These are phyloP conservation scores for Bathybates hornii DNA, from an alignment of 2,113 vertebrate species.

Conservation along the genomic window DNA sequence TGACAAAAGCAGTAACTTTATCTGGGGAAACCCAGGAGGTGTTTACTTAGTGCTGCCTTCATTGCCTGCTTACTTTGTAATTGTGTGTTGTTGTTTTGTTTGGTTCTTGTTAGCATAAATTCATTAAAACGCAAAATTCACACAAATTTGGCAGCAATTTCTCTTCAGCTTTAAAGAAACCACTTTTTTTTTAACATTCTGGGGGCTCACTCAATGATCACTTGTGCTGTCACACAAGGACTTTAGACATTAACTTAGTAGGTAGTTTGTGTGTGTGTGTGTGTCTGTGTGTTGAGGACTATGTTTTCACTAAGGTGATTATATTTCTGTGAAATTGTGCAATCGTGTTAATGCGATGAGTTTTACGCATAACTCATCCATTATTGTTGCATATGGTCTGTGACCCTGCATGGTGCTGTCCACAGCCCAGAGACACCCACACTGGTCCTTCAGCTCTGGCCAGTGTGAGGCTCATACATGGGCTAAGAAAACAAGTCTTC, in stretches of 20 bases:
- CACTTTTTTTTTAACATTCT: not conserved
- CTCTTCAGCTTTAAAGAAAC: not conserved
- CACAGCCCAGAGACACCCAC: not conserved
- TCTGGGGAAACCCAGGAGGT: not conserved
- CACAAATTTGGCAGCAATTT: not conserved
- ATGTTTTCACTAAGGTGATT: not conserved
- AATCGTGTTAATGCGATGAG: not conserved
- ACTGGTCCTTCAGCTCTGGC: slow-evolving; percentile 18
- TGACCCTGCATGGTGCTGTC: not conserved
- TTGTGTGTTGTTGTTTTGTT: not conserved
- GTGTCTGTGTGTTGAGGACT: not conserved
- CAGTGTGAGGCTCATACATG: not conserved
- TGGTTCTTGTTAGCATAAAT: not conserved
- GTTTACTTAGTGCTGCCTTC: not conserved
- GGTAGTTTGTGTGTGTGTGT: too few relatives aligned
- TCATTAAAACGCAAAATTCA: not conserved
- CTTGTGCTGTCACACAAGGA: not conserved
- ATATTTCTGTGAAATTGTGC: not conserved
- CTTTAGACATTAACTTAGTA: not conserved
- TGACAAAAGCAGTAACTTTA: not conserved
- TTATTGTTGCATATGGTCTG: not conserved
- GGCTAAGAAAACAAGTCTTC: not conserved
- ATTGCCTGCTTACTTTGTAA: not conserved
- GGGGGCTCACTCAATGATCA: not conserved
- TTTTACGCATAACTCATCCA: not conserved